Conservation (phyloP, 1,140 invertebrate genomes). For the Whitmania pigra region DNA sequence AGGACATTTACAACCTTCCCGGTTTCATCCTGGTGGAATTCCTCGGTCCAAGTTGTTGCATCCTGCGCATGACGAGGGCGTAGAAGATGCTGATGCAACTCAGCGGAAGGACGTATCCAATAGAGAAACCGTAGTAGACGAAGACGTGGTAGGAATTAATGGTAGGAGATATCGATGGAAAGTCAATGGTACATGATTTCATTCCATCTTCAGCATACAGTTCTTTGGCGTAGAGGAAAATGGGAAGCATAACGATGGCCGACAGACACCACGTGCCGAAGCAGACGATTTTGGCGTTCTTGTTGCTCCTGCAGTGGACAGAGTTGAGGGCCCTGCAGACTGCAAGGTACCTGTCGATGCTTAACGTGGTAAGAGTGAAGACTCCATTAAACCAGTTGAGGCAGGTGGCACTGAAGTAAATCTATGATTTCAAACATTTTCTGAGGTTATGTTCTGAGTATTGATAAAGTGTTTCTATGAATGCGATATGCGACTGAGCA, state of each 20-base stretch:
- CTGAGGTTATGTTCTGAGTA: too few species aligned
- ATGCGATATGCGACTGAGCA: too few species aligned
- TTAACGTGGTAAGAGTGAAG: conserved; percentile 86
- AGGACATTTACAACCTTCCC: conserved; percentile 51
- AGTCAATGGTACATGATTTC: conserved; percentile 31
- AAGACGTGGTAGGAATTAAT: neutral
- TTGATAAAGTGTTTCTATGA: too few species aligned
- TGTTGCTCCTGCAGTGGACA: conserved; percentile 47
- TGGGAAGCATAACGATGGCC: conserved; percentile 56
- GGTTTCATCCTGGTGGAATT: conserved; percentile 72
- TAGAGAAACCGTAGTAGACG: conserved; percentile 65
- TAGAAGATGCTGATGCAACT: conserved; percentile 87
- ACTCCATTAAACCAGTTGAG: conserved; percentile 91
- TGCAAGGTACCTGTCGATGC: conserved; percentile 58
- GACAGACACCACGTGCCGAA: conserved; percentile 43
- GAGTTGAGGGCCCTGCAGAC: conserved; percentile 65
- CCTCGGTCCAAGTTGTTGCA: conserved; percentile 46
- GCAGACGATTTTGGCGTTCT: conserved; percentile 39
- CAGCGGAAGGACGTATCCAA: conserved; percentile 82
- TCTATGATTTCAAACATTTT: neutral
- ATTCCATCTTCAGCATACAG: conserved; percentile 25
- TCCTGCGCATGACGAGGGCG: conserved; percentile 74
- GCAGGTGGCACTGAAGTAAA: conserved; percentile 69
- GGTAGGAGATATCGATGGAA: conserved; percentile 34
- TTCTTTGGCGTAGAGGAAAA: conserved; percentile 72